Evolutionary conservation across 2,113 vertebrate species (phyloP), one percentile per base, ranked within the genome.

Genomic region (Terrapene triunguis): DNA sequence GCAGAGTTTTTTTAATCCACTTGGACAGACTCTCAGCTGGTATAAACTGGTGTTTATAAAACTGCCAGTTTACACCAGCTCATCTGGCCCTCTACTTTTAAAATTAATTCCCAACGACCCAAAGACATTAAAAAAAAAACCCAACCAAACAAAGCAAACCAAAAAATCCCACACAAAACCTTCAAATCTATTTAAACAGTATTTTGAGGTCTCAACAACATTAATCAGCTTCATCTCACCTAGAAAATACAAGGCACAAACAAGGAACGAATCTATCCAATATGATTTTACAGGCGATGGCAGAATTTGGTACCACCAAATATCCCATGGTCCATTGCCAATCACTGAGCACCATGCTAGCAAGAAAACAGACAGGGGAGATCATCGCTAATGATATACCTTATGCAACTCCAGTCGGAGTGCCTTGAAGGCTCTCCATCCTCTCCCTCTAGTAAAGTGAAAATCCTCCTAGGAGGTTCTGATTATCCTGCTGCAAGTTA

Each of bases 401-500:
- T 81, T 54, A 1, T 59, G 92, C 90, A 51, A 16, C 32, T 2
- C 42, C 44, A 82, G 91, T 82, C 47, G 51, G 84, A 42, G 51
- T 7, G 6, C 54, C 51, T 87, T 57, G 92, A 95, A 95, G 89
- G 83, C 48, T 89, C 88, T 94, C 91, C 90, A 92, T 80, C 88
- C 87, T 95, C 87, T 95, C 86, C 89, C 55, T 86, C 93, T 80
- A 85, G 93, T 89, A 96, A 97, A 98, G 96, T 97, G 97, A 93
- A 97, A 97, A 96, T 97, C 96, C 0, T 96, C 5, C 2, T n/a
- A 86, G 97, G 97, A 97, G 94, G 93, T 74, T 95, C 89, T 95
- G 95, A 97, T 97, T 97, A 97, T 85, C 90, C 80, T 27, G 82
- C 42, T 2, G 92, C 90, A 97, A 95, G 97, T 95, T 95, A 97